A percentile compares a stretch with the other conserved stretches of the same genome.
Conservation (phyloP, 2,113 vertebrate species). For the Amblyopsis rosae region DNA sequence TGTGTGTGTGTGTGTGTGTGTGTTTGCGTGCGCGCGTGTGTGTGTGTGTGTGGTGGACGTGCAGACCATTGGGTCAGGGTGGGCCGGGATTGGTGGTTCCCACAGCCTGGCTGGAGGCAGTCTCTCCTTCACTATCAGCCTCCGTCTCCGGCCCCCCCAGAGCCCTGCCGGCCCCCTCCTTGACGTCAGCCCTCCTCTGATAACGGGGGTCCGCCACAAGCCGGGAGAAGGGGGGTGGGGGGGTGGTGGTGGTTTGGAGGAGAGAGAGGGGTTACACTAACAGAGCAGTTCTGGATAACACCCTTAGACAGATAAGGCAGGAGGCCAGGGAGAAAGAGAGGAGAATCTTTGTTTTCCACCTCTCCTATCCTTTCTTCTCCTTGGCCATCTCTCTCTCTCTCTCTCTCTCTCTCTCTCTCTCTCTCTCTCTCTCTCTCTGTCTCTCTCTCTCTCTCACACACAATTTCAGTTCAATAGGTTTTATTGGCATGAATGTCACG, state of each 20-base stretch:
- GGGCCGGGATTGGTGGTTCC: slow-evolving; percentile 66
- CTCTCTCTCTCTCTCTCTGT: not conserved
- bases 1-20: slow-evolving; percentile 17
- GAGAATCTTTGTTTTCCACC: slow-evolving; percentile 79
- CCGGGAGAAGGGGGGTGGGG: slow-evolving; percentile 50
- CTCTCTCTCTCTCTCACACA: not conserved
- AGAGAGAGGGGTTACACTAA: slow-evolving; percentile 74
- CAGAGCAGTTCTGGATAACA: slow-evolving; percentile 80
- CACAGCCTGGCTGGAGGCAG: slow-evolving; percentile 73
- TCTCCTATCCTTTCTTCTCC: slow-evolving; percentile 70
- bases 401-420: slow-evolving; percentile 33
- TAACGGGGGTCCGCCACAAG: slow-evolving; percentile 61
- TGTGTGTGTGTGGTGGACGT: slow-evolving; percentile 57
- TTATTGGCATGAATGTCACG: too few species aligned
- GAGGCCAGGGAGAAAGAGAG: slow-evolving; percentile 52
- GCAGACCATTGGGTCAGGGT: slow-evolving; percentile 55
- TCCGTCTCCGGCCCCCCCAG: slow-evolving; percentile 71
- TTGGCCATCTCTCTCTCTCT: not conserved
- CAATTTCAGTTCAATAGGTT: too few species aligned
- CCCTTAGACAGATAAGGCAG: slow-evolving; percentile 76
- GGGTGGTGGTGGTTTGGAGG: slow-evolving; percentile 27
- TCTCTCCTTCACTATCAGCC: slow-evolving; percentile 64
- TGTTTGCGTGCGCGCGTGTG: slow-evolving; percentile 5
- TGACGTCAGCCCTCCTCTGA: slow-evolving; percentile 73
- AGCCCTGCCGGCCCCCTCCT: slow-evolving; percentile 53